Evolutionary conservation across 2,797 vertebrate genomes (phyloP), one percentile per base, ranked within the genome.

Genomic region (Schizothorax lantsangensis): DNA sequence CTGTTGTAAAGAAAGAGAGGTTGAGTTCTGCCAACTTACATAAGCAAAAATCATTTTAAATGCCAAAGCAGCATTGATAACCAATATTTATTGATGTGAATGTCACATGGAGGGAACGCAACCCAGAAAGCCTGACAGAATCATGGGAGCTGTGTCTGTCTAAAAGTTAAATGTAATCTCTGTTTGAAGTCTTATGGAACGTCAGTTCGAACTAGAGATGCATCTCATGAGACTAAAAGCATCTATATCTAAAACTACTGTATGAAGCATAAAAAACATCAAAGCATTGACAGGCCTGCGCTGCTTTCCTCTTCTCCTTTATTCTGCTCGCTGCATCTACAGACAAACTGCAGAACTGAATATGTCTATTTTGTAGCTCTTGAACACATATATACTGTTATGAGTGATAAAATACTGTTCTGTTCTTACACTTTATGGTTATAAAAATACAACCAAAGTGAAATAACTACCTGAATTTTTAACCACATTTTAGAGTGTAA

Each of bases 191-290:
- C 8, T 59, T 59, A 43, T 57, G 21, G 36, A 36, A 54, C n/a
- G 15, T 73, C 68, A 83, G 68, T 36, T 83, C 68, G 30, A 81
- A 52, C 79, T n/a, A 36, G 68, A 62, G 79, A 68, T 38, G 40
- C 79, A 80, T 83, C 81, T 83, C 81, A 71, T 54, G 49, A 83
- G 81, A 71, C 19, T 38, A 71, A 38, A 66, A 54, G 26, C 47
- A 54, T 54, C 45, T 52, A 36, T 52, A 54, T n/a, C 45, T 9
- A 38, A 38, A 82, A 82, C 17, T 80, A 64, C 80, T 36, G 21
- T 10, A 23, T 71, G 47, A 71, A 47, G 40, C 57, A 80, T 62
- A 62, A 69, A 23, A 71, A 82, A 71, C 66, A 71, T 82, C 66
- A 82, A 82, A 71, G 80, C 45, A 26, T 17, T 54, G 80, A 71